A percentile compares a stretch with the other conserved stretches of the same genome.
phyloP scores from a whole-genome alignment of 2,888 invertebrate species.

The Cenopis cana region DNA sequence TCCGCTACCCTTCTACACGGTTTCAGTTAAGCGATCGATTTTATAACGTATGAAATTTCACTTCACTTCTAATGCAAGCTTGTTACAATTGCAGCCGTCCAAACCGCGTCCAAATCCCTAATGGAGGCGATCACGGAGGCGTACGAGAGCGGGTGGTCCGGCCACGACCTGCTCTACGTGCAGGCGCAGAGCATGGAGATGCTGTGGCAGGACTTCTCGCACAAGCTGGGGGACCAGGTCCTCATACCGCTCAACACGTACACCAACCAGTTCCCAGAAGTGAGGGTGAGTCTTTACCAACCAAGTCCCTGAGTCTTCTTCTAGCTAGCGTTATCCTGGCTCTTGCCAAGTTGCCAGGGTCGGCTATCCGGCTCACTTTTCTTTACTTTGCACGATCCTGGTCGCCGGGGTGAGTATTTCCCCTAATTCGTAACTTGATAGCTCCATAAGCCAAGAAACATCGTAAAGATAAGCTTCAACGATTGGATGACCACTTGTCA shows the following conservation, averaged over 20 bases:
- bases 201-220: slow-evolving; percentile 98
- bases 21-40: too few relatives aligned
- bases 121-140: slow-evolving; percentile 97
- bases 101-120: slow-evolving; percentile 95
- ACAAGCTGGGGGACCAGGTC: slow-evolving; percentile 97
- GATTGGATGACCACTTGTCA: too few relatives aligned
- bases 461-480: too few relatives aligned
- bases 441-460: too few relatives aligned
- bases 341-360: too few relatives aligned
- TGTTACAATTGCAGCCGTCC: slow-evolving; percentile 88
- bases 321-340: too few relatives aligned
- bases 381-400: too few relatives aligned
- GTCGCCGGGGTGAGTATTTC: too few relatives aligned
- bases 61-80: not conserved
- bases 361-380: too few relatives aligned
- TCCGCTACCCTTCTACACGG: too few relatives aligned
- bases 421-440: too few relatives aligned
- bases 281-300: slow-evolving; percentile 90
- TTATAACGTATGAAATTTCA: not conserved
- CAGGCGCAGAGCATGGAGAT: slow-evolving; percentile 97
- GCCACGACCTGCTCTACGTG: slow-evolving; percentile 95
- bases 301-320: slow-evolving; percentile 91
- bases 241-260: slow-evolving; percentile 97
- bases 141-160: slow-evolving; percentile 98
- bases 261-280: slow-evolving; percentile 97